A percentile compares a stretch with the other conserved stretches of the same genome.
phyloP scores from a whole-genome alignment of 2,797 vertebrate species.

The Phoeniculus purpureus region DNA sequence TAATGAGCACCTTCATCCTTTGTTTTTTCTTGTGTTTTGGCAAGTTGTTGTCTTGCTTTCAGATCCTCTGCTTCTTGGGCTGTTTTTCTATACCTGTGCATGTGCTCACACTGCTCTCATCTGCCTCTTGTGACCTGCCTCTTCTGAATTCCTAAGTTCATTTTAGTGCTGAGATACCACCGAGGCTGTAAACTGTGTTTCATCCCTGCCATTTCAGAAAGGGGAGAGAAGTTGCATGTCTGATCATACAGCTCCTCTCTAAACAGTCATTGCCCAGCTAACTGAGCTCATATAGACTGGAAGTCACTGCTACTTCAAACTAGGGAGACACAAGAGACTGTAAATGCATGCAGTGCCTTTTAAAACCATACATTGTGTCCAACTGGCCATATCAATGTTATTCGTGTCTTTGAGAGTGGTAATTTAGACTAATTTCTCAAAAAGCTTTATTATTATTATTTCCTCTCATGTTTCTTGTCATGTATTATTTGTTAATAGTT shows the following conservation, averaged over 20 bases:
- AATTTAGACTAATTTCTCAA: neutral
- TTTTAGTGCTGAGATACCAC: neutral
- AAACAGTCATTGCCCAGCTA: neutral
- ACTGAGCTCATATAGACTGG: neutral
- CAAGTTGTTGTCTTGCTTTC: neutral
- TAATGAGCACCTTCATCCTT: neutral
- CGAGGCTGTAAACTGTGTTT: neutral
- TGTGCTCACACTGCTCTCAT: neutral
- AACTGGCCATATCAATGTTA: neutral
- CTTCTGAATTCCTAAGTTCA: neutral
- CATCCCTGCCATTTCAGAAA: neutral
- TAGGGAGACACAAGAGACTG: neutral
- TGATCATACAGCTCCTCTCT: neutral
- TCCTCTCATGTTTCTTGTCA: neutral
- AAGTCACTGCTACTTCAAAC: neutral
- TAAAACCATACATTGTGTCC: neutral
- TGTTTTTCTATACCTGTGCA: neutral
- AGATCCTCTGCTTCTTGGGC: neutral
- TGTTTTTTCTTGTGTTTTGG: neutral
- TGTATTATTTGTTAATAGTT: slow-evolving; percentile 10
- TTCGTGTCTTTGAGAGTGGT: neutral
- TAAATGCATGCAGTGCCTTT: neutral
- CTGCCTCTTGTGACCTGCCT: neutral
- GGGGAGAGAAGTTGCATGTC: neutral
- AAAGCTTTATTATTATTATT: neutral